These are phyloP conservation scores for Mesoclemmys tuberculata DNA, from an alignment of 2,113 vertebrate species.

Conservation along the genomic window DNA sequence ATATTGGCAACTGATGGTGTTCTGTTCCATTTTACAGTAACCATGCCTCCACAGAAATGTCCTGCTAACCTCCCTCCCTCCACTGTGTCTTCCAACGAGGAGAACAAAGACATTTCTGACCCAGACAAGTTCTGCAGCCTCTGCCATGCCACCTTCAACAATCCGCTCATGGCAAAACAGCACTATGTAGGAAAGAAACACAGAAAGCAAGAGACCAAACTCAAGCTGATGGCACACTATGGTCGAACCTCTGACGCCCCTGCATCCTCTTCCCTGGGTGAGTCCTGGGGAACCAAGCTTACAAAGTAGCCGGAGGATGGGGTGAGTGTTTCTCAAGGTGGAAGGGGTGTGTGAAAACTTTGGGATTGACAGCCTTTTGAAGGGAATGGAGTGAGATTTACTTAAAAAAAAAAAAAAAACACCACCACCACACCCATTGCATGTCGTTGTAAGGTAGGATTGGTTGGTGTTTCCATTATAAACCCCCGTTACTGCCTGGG, in stretches of 20 bases:
- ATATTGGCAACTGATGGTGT: conserved; percentile 25
- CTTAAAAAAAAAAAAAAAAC: too few relatives aligned
- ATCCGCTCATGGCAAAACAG: conserved; percentile 95
- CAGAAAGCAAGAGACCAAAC: conserved; percentile 93
- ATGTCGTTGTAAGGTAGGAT: neutral
- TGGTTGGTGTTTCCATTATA: neutral
- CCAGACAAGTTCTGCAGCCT: conserved; percentile 94
- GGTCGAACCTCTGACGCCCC: conserved; percentile 83
- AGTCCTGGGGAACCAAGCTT: conserved; percentile 45
- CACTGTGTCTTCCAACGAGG: conserved; percentile 48
- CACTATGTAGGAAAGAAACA: conserved; percentile 98
- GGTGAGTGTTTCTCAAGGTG: neutral
- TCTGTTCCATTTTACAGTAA: conserved; percentile 56
- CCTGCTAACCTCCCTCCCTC: conserved; percentile 63
- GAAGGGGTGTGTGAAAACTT: neutral
- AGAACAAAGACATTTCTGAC: conserved; percentile 77
- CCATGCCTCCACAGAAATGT: conserved; percentile 62
- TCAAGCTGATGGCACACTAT: conserved; percentile 95
- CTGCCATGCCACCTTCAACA: conserved; percentile 97
- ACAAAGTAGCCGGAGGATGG: neutral
- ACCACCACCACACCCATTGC: too few relatives aligned
- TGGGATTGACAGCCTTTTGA: neutral
- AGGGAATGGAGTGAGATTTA: neutral
- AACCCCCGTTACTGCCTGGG: neutral
- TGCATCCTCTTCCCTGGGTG: conserved; percentile 75